Percentiles rank a stretch among this genome's conserved stretches.
phyloP scores from a whole-genome alignment of 2,888 invertebrate genomes.

The Encarsia formosa region DNA sequence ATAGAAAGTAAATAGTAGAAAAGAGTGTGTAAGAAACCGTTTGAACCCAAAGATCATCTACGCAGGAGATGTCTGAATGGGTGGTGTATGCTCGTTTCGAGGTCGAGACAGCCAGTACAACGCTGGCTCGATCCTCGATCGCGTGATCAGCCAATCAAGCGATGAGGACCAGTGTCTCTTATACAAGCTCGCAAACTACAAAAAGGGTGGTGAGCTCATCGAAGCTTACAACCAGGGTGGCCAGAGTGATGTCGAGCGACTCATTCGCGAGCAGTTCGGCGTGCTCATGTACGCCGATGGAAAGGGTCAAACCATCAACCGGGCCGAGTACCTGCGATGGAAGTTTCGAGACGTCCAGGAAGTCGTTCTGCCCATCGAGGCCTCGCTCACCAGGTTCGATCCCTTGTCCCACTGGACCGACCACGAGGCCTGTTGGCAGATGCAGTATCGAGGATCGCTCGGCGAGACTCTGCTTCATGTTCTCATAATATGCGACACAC shows the following conservation, averaged over 20 bases:
- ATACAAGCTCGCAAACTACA: constrained; percentile 85
- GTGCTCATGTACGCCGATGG: constrained; percentile 85
- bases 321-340: constrained; percentile 86
- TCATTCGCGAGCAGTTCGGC: constrained; percentile 81
- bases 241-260: constrained; percentile 74
- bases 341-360: constrained; percentile 79
- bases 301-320: constrained; percentile 77
- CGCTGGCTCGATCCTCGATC: constrained; percentile 78
- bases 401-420: constrained; percentile 84
- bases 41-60: background rate
- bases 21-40: too few species aligned
- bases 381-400: constrained; percentile 78
- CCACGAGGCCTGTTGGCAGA: constrained; percentile 96
- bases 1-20: too few species aligned
- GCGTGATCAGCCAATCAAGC: constrained; percentile 84
- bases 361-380: constrained; percentile 82
- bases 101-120: constrained; percentile 48
- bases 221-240: constrained; percentile 85
- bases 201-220: constrained; percentile 84
- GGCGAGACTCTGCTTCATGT: constrained; percentile 95
- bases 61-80: constrained; percentile 37
- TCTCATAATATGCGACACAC: constrained; percentile 89
- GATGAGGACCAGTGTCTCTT: constrained; percentile 82
- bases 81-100: constrained; percentile 47
- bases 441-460: constrained; percentile 91